Conservation (phyloP, 1,140 invertebrate species). For the Laupala kohalensis region DNA sequence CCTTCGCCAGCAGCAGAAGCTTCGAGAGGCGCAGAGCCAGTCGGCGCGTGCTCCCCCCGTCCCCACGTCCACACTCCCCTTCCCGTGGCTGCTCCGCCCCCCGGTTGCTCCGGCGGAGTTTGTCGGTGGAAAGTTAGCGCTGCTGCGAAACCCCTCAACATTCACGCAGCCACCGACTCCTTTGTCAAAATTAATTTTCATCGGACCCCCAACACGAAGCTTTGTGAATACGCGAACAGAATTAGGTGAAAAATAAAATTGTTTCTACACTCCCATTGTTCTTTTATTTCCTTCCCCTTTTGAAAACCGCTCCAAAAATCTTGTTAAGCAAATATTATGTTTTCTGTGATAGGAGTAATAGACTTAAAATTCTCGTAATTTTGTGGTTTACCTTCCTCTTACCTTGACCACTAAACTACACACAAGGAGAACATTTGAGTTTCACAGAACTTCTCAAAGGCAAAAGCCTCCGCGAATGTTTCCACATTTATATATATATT, state of each 20-base stretch:
- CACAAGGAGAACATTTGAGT: too few species aligned
- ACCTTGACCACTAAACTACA: too few species aligned
- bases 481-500: too few species aligned
- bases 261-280: background rate
- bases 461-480: too few species aligned
- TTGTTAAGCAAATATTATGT: background rate
- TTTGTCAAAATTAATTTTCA: background rate
- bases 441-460: too few species aligned
- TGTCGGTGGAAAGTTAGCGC: background rate
- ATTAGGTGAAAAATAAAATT: background rate
- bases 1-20: too few species aligned
- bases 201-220: background rate
- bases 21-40: too few species aligned
- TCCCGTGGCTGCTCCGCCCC: too few species aligned
- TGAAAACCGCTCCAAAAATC: background rate
- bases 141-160: background rate
- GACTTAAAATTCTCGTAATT: too few species aligned
- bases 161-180: background rate
- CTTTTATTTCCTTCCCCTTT: too few species aligned
- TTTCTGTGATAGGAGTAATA: too few species aligned
- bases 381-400: too few species aligned
- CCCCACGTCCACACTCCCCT: background rate
- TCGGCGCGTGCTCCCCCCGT: background rate
- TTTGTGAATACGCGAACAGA: background rate
- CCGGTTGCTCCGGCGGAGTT: background rate